Percentiles rank a stretch among this genome's conserved stretches.
phyloP scores from a whole-genome alignment of 2,113 vertebrate genomes.

The Pseudorasbora parva region DNA sequence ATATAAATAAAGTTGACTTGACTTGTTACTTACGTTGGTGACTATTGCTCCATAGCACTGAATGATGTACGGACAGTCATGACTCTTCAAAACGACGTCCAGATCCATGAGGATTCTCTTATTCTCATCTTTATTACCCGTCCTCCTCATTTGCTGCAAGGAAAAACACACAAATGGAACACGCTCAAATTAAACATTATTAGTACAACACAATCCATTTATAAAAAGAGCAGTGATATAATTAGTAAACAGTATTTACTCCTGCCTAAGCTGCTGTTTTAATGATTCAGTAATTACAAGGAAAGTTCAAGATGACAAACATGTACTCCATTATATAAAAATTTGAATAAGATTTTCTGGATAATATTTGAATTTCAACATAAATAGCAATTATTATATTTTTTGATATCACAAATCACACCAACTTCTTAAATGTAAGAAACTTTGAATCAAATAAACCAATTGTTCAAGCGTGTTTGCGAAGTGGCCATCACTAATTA shows the following conservation, averaged over 20 bases:
- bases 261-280: slow-evolving; percentile 7
- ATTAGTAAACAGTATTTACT: slow-evolving; percentile 44
- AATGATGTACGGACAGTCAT: slow-evolving; percentile 95
- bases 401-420: background rate
- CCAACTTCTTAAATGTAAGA: no score
- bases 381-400: background rate
- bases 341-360: background rate
- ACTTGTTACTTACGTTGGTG: slow-evolving; percentile 81
- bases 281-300: slow-evolving; percentile 16
- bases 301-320: background rate
- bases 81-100: slow-evolving; percentile 94
- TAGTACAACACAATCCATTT: background rate
- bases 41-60: slow-evolving; percentile 96
- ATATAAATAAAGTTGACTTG: no score
- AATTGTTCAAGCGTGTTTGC: no score
- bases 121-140: slow-evolving; percentile 94
- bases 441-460: no score
- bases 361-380: background rate
- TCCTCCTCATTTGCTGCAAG: slow-evolving; percentile 92
- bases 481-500: no score
- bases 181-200: slow-evolving; percentile 29
- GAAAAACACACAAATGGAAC: slow-evolving; percentile 14
- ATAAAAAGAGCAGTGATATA: slow-evolving; percentile 14
- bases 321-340: background rate
- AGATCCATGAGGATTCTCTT: slow-evolving; percentile 95